These are phyloP conservation scores for Drosophila sechellia DNA, from an alignment of 1,140 invertebrate genomes.

Conservation along the genomic window DNA sequence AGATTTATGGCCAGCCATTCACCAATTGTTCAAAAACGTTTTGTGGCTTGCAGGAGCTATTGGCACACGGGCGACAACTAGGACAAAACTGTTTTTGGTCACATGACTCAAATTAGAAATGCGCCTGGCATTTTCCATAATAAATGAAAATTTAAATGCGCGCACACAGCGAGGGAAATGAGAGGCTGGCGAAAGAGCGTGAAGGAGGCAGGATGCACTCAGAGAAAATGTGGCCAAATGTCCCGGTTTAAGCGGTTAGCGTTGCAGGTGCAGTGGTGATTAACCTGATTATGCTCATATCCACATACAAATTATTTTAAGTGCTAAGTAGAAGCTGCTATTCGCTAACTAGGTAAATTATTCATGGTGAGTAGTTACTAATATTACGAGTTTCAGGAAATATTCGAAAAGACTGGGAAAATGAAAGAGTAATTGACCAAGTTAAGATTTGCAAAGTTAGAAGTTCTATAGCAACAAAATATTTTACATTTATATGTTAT, in stretches of 20 bases:
- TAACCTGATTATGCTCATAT: neutral
- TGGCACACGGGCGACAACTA: conserved; percentile 74
- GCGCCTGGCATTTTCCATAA: conserved; percentile 61
- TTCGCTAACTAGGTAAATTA: neutral
- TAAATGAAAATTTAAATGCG: conserved; percentile 80
- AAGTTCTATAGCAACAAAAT: no score
- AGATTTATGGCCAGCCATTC: conserved; percentile 77
- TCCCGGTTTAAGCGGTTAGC: neutral
- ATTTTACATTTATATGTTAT: no score
- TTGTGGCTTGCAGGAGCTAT: conserved; percentile 46
- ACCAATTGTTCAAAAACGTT: conserved; percentile 73
- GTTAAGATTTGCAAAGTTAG: no score
- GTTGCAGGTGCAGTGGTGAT: neutral
- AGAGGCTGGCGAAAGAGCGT: neutral
- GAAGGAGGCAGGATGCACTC: conserved; percentile 15
- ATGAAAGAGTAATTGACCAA: no score
- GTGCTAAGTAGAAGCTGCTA: no score
- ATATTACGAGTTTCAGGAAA: no score
- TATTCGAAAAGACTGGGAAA: no score
- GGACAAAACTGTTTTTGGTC: conserved; percentile 82
- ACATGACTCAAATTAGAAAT: conserved; percentile 80
- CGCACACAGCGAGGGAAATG: conserved; percentile 48
- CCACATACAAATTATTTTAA: no score
- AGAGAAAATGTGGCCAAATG: neutral
- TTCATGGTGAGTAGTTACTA: neutral